Conservation (phyloP, 2,113 vertebrate species). For the Procapra przewalskii region DNA sequence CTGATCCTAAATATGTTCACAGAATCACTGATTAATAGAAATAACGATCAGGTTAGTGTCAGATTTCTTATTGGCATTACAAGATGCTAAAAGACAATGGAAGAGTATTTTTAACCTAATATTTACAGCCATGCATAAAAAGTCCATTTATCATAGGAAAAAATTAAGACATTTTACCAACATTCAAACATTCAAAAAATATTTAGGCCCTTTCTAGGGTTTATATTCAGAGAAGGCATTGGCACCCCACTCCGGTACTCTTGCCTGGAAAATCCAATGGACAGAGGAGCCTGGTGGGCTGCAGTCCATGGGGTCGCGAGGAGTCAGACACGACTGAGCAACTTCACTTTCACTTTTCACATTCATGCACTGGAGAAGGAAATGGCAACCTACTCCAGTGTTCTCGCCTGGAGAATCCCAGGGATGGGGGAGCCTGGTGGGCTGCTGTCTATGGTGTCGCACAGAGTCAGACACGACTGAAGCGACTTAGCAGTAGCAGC, state of each 20-base stretch:
- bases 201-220: neutral
- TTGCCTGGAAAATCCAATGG: too few species aligned
- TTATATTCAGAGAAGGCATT: neutral
- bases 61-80: neutral
- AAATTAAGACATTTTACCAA: neutral
- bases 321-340: too few species aligned
- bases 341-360: too few species aligned
- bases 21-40: neutral
- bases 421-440: too few species aligned
- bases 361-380: too few species aligned
- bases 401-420: too few species aligned
- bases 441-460: too few species aligned
- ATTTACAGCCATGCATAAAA: neutral
- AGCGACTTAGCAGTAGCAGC: too few species aligned
- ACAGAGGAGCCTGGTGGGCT: too few species aligned
- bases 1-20: neutral
- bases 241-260: too few species aligned
- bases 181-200: neutral
- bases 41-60: neutral
- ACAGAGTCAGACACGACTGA: too few species aligned
- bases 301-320: fast-evolving
- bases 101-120: neutral
- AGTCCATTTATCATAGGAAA: neutral
- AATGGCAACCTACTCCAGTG: too few species aligned
- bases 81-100: neutral